Evolutionary conservation across 2,888 invertebrate species (phyloP).

Genomic region (Drosophila melanosoma): DNA sequence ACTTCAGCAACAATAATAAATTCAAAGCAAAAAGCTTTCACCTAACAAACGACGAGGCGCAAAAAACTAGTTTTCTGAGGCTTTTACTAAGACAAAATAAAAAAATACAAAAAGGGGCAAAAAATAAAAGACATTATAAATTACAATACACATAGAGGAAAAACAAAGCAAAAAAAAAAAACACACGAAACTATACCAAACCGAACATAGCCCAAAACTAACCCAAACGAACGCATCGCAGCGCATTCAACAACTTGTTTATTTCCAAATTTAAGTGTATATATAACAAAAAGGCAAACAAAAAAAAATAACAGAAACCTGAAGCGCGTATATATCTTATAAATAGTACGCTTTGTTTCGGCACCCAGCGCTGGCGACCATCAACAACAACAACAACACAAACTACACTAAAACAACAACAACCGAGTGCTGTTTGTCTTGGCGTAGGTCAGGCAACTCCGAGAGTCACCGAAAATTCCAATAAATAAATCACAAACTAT

Average conservation of each 20-base stretch:
- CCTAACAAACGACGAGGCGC: slow-evolving; percentile 52
- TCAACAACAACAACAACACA: slow-evolving; percentile 34
- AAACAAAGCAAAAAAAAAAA: slow-evolving; percentile 29
- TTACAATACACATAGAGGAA: slow-evolving; percentile 41
- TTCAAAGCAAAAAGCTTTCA: slow-evolving; percentile 65
- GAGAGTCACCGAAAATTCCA: slow-evolving; percentile 19
- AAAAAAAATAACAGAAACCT: slow-evolving; percentile 40
- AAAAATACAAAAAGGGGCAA: slow-evolving; percentile 51
- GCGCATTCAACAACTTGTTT: slow-evolving; percentile 77
- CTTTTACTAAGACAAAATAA: slow-evolving; percentile 50
- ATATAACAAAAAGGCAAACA: slow-evolving; percentile 62
- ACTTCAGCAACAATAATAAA: slow-evolving; percentile 14
- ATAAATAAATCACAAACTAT: slow-evolving; percentile 55
- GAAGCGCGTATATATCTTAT: slow-evolving; percentile 67
- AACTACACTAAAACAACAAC: slow-evolving; percentile 23
- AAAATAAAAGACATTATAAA: slow-evolving; percentile 72
- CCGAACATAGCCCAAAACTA: slow-evolving; percentile 38
- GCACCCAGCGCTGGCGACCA: slow-evolving; percentile 47
- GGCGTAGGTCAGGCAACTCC: slow-evolving; percentile 72
- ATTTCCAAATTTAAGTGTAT: slow-evolving; percentile 73
- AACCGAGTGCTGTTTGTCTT: slow-evolving; percentile 44
- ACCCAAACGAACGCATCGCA: slow-evolving; percentile 55
- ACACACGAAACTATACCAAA: slow-evolving; percentile 30
- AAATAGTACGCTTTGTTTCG: slow-evolving; percentile 79
- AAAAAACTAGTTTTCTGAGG: slow-evolving; percentile 65